Evolutionary conservation across 2,113 vertebrate species (phyloP).

Genomic region (Eudorcas thomsonii): DNA sequence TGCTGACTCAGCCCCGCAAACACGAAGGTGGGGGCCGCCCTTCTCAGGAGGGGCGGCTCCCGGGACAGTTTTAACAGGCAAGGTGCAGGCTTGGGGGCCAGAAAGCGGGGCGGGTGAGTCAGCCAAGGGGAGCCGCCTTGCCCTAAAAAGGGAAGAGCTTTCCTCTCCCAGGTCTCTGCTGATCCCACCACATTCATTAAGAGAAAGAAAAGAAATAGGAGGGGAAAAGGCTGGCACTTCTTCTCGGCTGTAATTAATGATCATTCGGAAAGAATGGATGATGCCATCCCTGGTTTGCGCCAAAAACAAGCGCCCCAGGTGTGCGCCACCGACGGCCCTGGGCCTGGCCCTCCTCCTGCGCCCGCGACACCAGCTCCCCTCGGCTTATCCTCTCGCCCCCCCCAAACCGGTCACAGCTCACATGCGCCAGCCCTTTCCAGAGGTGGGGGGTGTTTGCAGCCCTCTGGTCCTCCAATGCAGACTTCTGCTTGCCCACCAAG

Average conservation of each 20-base stretch:
- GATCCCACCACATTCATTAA: not conserved
- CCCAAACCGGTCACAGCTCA: not conserved
- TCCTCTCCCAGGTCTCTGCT: not conserved
- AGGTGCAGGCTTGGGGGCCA: constrained; percentile 31
- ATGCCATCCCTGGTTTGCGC: not conserved
- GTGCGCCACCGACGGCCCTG: not conserved
- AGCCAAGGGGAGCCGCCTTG: not conserved
- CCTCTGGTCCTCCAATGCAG: rapidly evolving
- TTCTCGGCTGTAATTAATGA: not conserved
- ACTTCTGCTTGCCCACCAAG: not conserved
- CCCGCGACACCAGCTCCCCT: not conserved
- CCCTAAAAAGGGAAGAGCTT: constrained; percentile 36
- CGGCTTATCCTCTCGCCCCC: not conserved
- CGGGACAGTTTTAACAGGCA: not conserved
- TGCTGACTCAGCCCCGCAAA: constrained; percentile 58
- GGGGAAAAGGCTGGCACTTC: not conserved
- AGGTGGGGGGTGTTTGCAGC: too few relatives aligned
- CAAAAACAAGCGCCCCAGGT: constrained; percentile 38
- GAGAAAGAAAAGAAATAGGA: not conserved
- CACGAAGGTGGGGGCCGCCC: constrained; percentile 13
- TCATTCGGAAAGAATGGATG: constrained; percentile 13
- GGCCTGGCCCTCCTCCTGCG: not conserved
- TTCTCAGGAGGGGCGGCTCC: not conserved
- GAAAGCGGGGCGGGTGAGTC: not conserved
- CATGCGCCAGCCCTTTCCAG: not conserved